phyloP scores from a whole-genome alignment of 2,888 invertebrate genomes.

The Electrophaes corylata region DNA sequence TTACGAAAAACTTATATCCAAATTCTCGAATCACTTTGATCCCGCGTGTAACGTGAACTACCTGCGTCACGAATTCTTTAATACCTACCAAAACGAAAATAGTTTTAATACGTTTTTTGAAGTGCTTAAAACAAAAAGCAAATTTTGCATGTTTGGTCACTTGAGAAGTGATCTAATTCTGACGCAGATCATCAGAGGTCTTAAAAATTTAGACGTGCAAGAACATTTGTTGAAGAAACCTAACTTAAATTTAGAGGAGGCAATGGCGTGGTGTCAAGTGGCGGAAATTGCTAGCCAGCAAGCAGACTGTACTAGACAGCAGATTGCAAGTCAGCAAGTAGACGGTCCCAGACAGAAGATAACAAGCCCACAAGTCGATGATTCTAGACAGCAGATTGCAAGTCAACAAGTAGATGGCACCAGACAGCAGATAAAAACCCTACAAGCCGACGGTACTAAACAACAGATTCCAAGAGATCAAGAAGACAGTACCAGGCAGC shows the following conservation, averaged over 20 bases:
- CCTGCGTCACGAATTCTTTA: constrained; percentile 32
- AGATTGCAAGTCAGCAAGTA: background rate
- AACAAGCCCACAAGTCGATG: background rate
- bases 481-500: background rate
- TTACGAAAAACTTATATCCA: constrained; percentile 18
- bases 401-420: background rate
- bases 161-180: constrained; percentile 32
- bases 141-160: constrained; percentile 30
- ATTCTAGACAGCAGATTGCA: background rate
- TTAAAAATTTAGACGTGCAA: constrained; percentile 25
- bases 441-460: background rate
- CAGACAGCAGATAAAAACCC: background rate
- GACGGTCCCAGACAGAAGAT: constrained; percentile 1
- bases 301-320: background rate
- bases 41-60: constrained; percentile 29
- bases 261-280: constrained; percentile 20
- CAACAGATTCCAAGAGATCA: background rate
- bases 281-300: constrained; percentile 2
- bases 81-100: constrained; percentile 26
- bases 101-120: constrained; percentile 29
- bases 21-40: constrained; percentile 11
- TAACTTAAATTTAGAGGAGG: constrained; percentile 15
- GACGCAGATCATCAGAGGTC: constrained; percentile 36
- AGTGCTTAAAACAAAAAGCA: constrained; percentile 29
- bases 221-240: constrained; percentile 10